Evolutionary conservation across 2,888 invertebrate genomes (phyloP), one percentile per base, ranked within the genome.

Genomic region (Pasiphila rectangulata): DNA sequence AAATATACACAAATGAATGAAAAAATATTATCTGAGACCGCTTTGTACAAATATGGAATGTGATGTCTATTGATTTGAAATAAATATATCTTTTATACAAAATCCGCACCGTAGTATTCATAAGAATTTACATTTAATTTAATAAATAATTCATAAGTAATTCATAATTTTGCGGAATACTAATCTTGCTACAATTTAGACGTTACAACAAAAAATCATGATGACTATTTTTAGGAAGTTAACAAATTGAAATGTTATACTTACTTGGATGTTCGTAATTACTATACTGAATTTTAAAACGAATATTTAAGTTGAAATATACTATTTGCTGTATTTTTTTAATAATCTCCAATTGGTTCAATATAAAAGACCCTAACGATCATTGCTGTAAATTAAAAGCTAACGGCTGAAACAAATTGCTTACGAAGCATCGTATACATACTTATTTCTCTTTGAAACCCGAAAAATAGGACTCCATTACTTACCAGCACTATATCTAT

Each of bases 11-110:
- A 32, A 24, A 25, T 40, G 20, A 36, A 48, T 51, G 45, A 24
- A 32, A 46, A 49, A 48, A 50, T 46, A 27, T 21, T 36, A 36
- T 36, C 34, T 42, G 38, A 39, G 35, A 46, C 34, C 17, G 43
- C 58, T 79, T 82, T 83, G 76, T 83, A 84, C 79, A 83, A 72
- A 46, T 59, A 78, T 85, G 86, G 86, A 86, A 86, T 86, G 86
- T 85, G 83, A 82, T 80, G 77, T 73, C 64, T 57, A 67, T 69
- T 65, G 49, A 69, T 71, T 75, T 72, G 52, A 64, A 63, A 62
- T 60, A 58, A 47, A 57, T 50, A 49, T 39, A 9, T 27, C 40
- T 39, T 42, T 45, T 46, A 44, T 49, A 50, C 27, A 44, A 49
- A 46, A 40, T 64, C 66, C 66, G 78, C 80, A 83, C 74, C 75